A percentile compares a stretch with the other conserved stretches of the same genome.
Conservation (phyloP, 2,113 vertebrate genomes). For the Daubentonia madagascariensis region DNA sequence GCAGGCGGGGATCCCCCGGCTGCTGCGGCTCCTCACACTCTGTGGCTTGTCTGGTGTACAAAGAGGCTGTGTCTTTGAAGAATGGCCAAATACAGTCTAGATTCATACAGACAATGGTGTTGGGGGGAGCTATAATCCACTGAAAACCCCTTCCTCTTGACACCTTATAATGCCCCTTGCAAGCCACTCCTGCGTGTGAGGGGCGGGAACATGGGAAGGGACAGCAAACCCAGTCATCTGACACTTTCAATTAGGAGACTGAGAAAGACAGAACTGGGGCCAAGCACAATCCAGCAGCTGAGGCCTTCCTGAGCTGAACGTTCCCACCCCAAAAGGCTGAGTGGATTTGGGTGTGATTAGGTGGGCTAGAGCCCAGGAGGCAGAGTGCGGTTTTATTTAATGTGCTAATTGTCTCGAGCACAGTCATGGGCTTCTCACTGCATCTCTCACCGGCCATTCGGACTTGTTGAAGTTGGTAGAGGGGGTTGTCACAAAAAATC, state of each 20-base stretch:
- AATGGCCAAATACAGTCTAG: background rate
- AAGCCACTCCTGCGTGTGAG: background rate
- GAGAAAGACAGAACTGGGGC: too few relatives aligned
- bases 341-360: too few relatives aligned
- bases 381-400: background rate
- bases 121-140: fast-evolving
- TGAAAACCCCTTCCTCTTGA: background rate
- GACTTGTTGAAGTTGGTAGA: background rate
- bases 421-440: too few relatives aligned
- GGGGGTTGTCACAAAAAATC: background rate
- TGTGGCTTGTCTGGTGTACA: background rate
- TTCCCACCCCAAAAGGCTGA: fast-evolving
- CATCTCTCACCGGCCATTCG: fast-evolving
- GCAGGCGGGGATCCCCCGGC: background rate
- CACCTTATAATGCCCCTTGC: background rate
- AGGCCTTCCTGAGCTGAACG: too few relatives aligned
- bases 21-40: background rate
- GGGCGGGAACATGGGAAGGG: background rate
- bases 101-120: background rate
- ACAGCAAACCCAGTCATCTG: background rate
- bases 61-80: background rate
- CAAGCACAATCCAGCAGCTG: background rate
- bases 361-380: fast-evolving
- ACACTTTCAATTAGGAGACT: too few relatives aligned
- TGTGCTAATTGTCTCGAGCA: fast-evolving